Conservation (phyloP, 1,140 invertebrate genomes). For the Ceratina calcarata region DNA sequence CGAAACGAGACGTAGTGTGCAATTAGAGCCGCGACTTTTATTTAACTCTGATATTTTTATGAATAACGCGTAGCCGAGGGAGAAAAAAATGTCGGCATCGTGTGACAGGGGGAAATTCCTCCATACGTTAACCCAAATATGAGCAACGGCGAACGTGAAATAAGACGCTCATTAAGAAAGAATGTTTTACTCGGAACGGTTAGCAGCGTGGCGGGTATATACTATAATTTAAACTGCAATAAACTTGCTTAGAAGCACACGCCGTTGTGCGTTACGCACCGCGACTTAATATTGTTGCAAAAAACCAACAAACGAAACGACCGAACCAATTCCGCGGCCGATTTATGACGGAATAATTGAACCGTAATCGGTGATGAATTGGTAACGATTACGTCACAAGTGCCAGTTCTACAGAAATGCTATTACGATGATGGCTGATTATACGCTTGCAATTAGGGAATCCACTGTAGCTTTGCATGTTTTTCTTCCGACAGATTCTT, state of each 20-base stretch:
- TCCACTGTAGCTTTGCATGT: too few species aligned
- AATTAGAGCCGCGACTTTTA: not conserved
- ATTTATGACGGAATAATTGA: slow-evolving; percentile 43
- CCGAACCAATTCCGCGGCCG: not conserved
- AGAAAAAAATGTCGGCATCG: slow-evolving; percentile 30
- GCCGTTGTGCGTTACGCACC: slow-evolving; percentile 15
- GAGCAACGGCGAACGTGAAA: slow-evolving; percentile 60
- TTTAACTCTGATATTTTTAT: slow-evolving; percentile 17
- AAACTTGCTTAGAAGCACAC: slow-evolving; percentile 45
- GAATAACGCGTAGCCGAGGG: not conserved
- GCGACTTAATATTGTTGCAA: slow-evolving; percentile 27
- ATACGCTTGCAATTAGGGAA: not conserved
- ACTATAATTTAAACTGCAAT: slow-evolving; percentile 54
- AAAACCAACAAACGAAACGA: slow-evolving; percentile 42
- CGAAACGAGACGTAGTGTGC: not conserved
- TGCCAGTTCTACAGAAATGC: not conserved
- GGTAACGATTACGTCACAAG: slow-evolving; percentile 3
- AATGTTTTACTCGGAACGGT: slow-evolving; percentile 58
- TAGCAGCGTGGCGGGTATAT: slow-evolving; percentile 6
- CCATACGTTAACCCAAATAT: slow-evolving; percentile 77
- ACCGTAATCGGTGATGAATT: slow-evolving; percentile 28
- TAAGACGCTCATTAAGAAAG: slow-evolving; percentile 72
- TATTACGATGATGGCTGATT: not conserved
- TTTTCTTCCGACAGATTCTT: too few species aligned
- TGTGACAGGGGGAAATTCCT: slow-evolving; percentile 69